phyloP scores from a whole-genome alignment of 2,888 invertebrate genomes.

The Catocala fraxini region DNA sequence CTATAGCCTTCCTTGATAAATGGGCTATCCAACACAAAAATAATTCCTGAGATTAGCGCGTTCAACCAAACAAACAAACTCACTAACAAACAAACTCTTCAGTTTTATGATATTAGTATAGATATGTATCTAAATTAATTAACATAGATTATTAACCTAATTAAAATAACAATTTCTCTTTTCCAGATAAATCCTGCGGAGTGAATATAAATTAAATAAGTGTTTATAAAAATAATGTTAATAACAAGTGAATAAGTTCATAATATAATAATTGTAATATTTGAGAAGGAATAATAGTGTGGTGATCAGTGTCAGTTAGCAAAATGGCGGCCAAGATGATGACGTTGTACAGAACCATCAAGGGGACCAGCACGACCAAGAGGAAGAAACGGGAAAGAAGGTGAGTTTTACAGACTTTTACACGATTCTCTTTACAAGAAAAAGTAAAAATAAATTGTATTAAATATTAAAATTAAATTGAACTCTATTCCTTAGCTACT shows the following conservation, averaged over 20 bases:
- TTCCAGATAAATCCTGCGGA: conserved; percentile 40
- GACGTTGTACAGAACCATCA: conserved; percentile 87
- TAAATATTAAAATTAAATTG: too few species aligned
- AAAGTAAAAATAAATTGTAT: too few species aligned
- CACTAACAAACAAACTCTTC: too few species aligned
- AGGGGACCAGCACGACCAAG: conserved; percentile 84
- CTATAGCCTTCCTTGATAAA: too few species aligned
- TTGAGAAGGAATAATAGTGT: conserved; percentile 47
- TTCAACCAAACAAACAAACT: too few species aligned
- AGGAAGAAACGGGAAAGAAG: conserved; percentile 86
- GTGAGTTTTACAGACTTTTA: conserved; percentile 50
- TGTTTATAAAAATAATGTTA: conserved; percentile 31
- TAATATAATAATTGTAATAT: conserved; percentile 15
- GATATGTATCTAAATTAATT: too few species aligned
- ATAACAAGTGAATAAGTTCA: conserved; percentile 22
- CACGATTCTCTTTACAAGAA: too few species aligned
- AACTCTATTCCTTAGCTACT: too few species aligned
- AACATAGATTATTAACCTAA: too few species aligned
- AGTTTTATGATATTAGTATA: too few species aligned
- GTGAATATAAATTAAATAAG: conserved; percentile 23
- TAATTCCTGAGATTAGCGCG: too few species aligned
- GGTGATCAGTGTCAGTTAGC: conserved; percentile 49
- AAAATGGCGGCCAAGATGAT: conserved; percentile 77
- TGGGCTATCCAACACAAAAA: too few species aligned
- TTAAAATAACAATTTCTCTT: conserved; percentile 10